Evolutionary conservation across 2,888 invertebrate genomes (phyloP), one percentile per base, ranked within the genome.

Genomic region (Philereme transversata): DNA sequence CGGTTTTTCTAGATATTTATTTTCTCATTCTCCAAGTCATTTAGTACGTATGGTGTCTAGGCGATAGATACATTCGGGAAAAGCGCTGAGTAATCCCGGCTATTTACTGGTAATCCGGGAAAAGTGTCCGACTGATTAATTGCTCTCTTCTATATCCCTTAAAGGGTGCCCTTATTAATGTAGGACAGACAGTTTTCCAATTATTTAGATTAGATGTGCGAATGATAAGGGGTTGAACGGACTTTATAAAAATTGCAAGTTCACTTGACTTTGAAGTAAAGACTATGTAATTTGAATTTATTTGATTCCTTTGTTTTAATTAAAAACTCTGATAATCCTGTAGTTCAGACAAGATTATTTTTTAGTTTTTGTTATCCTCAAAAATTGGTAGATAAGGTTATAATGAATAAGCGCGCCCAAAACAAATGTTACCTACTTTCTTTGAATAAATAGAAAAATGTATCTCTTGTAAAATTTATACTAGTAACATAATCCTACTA

Each of bases 81-180:
- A 78, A 81, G 78, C 74, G 75, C 71, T 70, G 70, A 62, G 75
- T 83, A 82, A 85, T 81, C 82, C 79, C 57, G 60, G 72, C 81
- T 79, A 83, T 84, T 82, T 79, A 73, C 78, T 79, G 22, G 76
- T 82, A 84, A 84, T 82, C 80, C 80, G 70, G 77, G 75, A 76
- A 75, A 77, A 81, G 81, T 81, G 82, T 77, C 76, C 69, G 75
- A 6, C 75, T 84, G 83, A 84, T 84, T 83, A 84, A 84, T 84
- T 77, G 80, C 74, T 55, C 68, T 53, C 62, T 68, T 62, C 51
- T 62, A 61, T 68, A 70, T 65, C 60, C 58, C 64, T 60, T 67
- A 67, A 58, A 66, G 56, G 60, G 67, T 61, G 48, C 64, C 57
- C 44, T 70, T 67, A 68, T 68, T 67, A 67, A 67, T 70, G 69